Base-by-base conservation (phyloP, 2,113 vertebrate species). In the Anolis sagrei region DNA sequence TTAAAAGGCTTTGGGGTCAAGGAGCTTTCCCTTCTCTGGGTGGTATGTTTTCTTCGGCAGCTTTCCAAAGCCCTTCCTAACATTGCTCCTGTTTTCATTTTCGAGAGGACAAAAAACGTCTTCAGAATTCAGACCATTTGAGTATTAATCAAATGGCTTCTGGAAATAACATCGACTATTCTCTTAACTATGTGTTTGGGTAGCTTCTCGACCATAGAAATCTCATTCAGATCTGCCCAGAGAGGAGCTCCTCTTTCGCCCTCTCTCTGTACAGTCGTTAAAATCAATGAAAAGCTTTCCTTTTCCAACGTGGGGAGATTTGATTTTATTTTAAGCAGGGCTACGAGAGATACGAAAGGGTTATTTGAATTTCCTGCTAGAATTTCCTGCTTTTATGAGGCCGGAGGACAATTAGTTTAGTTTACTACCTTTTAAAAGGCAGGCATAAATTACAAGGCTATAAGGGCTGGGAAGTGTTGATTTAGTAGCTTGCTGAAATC, bases 391-490 rank as follows among this genome's bases (percentile, higher is more conserved):
- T 93, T 93, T 96, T 96, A 93, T 90, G 92, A 93, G 93, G 80
- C 93, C 93, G 93, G 89, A 93, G 95, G 92, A 95, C 92, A 96
- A 96, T 96, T 96, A 94, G 94, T 95, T 61, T 95, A 92, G 93
- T 96, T 97, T 97, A 96, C 95, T 95, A 94, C 94, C 94, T 96
- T 95, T 95, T 96, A 96, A 97, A 83, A 95, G 91, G 93, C 10
- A 86, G 94, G 87, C 93, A 96, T 97, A 97, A 97, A 97, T 96
- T 96, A 96, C 10, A 0, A 86, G 83, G 87, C 89, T 95, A 88
- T 94, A 94, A 95, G 91, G 90, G 89, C 82, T 95, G 90, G 92
- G 95, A n/a, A 94, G 90, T 95, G 93, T 89, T 90, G 92, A 76
- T 88, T 93, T 93, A 94, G 93, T 91, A 93, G 89, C 88, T 90